phyloP scores from a whole-genome alignment of 2,113 vertebrate genomes.

The Hirundichthys speculiger region DNA sequence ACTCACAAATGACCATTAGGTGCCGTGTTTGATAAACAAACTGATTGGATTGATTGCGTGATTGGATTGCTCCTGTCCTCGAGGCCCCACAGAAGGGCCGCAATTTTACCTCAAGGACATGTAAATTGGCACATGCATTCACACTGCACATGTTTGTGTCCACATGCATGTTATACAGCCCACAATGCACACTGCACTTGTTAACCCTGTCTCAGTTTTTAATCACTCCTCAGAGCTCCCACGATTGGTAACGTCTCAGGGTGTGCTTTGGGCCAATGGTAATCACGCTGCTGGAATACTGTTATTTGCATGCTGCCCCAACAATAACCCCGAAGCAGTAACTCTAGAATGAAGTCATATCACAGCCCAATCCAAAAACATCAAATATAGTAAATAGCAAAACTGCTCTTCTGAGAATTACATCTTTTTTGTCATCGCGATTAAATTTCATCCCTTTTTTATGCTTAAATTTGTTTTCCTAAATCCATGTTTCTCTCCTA shows the following conservation, averaged over 20 bases:
- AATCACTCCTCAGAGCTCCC: slow-evolving; percentile 60
- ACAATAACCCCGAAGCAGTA: slow-evolving; percentile 60
- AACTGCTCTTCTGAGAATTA: slow-evolving; percentile 42
- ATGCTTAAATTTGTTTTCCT: neutral
- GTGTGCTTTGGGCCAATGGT: slow-evolving; percentile 51
- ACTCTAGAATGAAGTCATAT: slow-evolving; percentile 64
- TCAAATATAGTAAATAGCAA: slow-evolving; percentile 42
- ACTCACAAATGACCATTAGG: slow-evolving; percentile 82
- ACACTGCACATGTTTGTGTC: slow-evolving; percentile 18
- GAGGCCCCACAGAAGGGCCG: slow-evolving; percentile 56
- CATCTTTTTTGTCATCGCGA: slow-evolving; percentile 20
- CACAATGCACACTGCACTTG: slow-evolving; percentile 36
- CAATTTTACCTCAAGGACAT: slow-evolving; percentile 71
- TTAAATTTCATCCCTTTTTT: slow-evolving; percentile 36
- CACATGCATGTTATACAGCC: slow-evolving; percentile 21
- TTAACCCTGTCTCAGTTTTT: slow-evolving; percentile 57
- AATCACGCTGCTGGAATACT: slow-evolving; percentile 63
- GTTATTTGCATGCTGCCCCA: slow-evolving; percentile 71
- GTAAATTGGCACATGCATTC: slow-evolving; percentile 52
- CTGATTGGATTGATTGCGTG: slow-evolving; percentile 81
- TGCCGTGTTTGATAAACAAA: slow-evolving; percentile 84
- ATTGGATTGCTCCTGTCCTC: slow-evolving; percentile 74
- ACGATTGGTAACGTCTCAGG: slow-evolving; percentile 59
- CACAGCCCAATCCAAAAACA: slow-evolving; percentile 48
- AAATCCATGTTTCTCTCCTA: slow-evolving; percentile 33